Base-by-base conservation (phyloP, 2,888 invertebrate species). In the Eulithis testata region DNA sequence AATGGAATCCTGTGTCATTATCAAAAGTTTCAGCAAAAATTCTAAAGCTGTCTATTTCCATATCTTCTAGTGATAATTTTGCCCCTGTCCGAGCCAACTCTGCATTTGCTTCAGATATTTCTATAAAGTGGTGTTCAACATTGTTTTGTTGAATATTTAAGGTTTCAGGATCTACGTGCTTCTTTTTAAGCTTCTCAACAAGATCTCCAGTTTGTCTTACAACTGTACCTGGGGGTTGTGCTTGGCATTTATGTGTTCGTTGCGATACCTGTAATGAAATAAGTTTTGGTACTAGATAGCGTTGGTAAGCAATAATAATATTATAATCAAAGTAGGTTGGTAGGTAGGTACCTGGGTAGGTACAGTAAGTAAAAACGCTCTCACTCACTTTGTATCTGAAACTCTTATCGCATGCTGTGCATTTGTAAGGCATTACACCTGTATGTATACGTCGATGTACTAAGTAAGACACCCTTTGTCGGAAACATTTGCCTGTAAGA, bases 371-470 rank as follows among this genome's bases (percentile, higher is more conserved):
- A 40, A 40, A 40, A 40, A 40, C 8, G 40, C 40, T 40, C 9
- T 40, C 31, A 53, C 84, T 76, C 69, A 95, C 95, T 94, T 97
- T 97, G 77, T 97, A 97, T 66, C 97, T 94, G 83, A 97, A 97
- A 79, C 94, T 96, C 91, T 96, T 97, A 60, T 96, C 94, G 82
- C 97, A 97, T 7, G 95, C 94, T 51, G 96, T 95, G 79, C 97
- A 97, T 85, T 96, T 96, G 80, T 97, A 97, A 0, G 97, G 97
- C 97, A 97, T 96, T 0, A 95, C 97, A 43, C 97, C 97, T 0
- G 97, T 96, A 76, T 97, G 97, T 73, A 97, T 97, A 71, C 97
- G 94, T 69, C 96, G 94, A 82, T 97, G 97, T 0, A 97, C 97
- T 78, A 97, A 91, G 84, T 97, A 97, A 0, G 97, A 97, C 11